Conservation (phyloP, 53 echinoderm and acorn worm species). For the Echinometra lucunter region DNA sequence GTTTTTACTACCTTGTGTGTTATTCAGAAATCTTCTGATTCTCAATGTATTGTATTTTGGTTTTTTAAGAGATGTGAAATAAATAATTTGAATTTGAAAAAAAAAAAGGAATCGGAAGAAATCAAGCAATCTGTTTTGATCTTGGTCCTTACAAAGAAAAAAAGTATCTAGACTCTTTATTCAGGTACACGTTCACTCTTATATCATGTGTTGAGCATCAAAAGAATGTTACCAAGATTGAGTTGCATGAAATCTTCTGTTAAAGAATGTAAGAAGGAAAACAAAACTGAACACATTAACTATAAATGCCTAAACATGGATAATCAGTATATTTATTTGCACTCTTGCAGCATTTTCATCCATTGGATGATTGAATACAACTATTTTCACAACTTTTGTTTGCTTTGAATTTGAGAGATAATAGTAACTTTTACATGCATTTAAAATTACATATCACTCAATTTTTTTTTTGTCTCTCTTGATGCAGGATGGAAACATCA, state of each 20-base stretch:
- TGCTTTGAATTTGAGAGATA: background rate
- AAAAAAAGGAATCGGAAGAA: too few relatives aligned
- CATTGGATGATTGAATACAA: background rate
- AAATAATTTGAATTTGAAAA: too few relatives aligned
- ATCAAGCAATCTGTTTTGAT: too few relatives aligned
- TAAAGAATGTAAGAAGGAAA: background rate
- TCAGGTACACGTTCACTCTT: background rate
- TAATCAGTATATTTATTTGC: too few relatives aligned
- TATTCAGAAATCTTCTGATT: too few relatives aligned
- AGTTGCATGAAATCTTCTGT: background rate
- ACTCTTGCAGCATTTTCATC: background rate
- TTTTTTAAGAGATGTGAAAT: too few relatives aligned
- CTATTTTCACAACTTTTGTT: background rate
- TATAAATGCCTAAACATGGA: background rate
- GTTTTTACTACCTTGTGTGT: too few relatives aligned
- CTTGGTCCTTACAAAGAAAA: too few relatives aligned
- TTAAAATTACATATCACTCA: background rate
- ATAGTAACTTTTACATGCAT: background rate
- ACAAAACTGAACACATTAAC: background rate
- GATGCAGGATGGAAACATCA: slow-evolving; percentile 87
- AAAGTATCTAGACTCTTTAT: too few relatives aligned
- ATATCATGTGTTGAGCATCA: background rate
- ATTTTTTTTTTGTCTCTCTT: background rate
- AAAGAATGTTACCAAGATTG: background rate
- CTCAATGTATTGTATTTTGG: too few relatives aligned